Conservation (phyloP, 1,140 invertebrate species). For the Bombus superbus region DNA sequence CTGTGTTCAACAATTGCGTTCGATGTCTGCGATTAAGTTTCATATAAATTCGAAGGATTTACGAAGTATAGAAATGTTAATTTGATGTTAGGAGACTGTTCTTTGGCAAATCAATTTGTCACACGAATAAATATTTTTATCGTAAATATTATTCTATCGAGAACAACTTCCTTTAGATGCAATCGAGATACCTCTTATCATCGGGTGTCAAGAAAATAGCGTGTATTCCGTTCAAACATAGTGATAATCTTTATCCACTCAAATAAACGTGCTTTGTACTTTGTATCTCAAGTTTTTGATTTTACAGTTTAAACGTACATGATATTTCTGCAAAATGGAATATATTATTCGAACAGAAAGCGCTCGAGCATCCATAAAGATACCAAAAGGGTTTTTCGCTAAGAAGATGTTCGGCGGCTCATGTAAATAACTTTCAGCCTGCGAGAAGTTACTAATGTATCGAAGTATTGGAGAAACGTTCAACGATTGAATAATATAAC, state of each 20-base stretch:
- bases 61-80: too few relatives aligned
- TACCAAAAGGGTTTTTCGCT: not conserved
- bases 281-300: too few relatives aligned
- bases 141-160: too few relatives aligned
- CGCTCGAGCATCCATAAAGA: not conserved
- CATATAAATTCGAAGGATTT: too few relatives aligned
- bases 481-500: conserved; percentile 26
- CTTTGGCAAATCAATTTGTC: too few relatives aligned
- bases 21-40: too few relatives aligned
- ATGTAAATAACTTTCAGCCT: not conserved
- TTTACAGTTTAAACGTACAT: too few relatives aligned
- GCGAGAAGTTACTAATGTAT: not conserved
- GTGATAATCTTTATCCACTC: not conserved
- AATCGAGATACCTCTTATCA: not conserved
- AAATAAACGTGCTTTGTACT: not conserved
- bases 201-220: not conserved
- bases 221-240: not conserved
- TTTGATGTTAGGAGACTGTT: too few relatives aligned
- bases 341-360: not conserved
- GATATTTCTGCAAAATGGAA: not conserved
- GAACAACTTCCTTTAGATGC: too few relatives aligned
- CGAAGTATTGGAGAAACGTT: conserved; percentile 17
- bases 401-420: not conserved
- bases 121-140: too few relatives aligned
- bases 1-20: too few relatives aligned